Base-by-base conservation (phyloP, 2,113 vertebrate species). In the Vireo altiloquus region DNA sequence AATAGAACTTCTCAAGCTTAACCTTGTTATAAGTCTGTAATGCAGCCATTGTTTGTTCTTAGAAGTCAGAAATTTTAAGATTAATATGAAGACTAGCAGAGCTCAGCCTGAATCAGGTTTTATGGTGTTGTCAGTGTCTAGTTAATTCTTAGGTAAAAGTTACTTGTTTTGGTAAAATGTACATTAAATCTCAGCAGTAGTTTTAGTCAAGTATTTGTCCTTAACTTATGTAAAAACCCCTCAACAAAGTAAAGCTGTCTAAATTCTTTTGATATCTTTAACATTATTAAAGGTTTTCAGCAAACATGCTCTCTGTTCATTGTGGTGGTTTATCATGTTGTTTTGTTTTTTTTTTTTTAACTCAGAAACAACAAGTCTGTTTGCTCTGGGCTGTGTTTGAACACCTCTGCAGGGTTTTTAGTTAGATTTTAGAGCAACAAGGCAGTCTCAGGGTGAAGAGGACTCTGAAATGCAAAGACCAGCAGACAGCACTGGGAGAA, bases 31-130 rank as follows among this genome's bases (percentile, higher is more conserved):
- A 96, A 97, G 93, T 82, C 81, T 92, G 78, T 95, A 96, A 90
- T 71, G 66, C 2, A 1, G 46, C 50, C 39, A 46, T 97, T 96
- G 90, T 97, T 97, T 65, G 14, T 95, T 81, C 94, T 97, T 94
- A 95, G 93, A 97, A 97, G 87, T 97, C 94, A 96, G 87, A 91
- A 97, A 92, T 97, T 97, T 96, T 82, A 97, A 97, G 96, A 97
- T 98, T 96, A 96, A 47, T 76, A 74, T 61, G 87, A 94, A 86
- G 87, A 95, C 87, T 87, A 93, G 63, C 53, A 77, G 87, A 79
- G 56, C 64, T 42, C 47, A 85, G 74, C 79, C 50, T 82, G 82
- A 95, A 94, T 96, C 86, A 88, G 89, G 80, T 92, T 96, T 97
- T 96, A 80, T 81, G 61, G 37, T 96, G 76, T 53, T 97, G 96